Conservation (phyloP, 2,797 vertebrate genomes). For the Cheirogaleus major region DNA sequence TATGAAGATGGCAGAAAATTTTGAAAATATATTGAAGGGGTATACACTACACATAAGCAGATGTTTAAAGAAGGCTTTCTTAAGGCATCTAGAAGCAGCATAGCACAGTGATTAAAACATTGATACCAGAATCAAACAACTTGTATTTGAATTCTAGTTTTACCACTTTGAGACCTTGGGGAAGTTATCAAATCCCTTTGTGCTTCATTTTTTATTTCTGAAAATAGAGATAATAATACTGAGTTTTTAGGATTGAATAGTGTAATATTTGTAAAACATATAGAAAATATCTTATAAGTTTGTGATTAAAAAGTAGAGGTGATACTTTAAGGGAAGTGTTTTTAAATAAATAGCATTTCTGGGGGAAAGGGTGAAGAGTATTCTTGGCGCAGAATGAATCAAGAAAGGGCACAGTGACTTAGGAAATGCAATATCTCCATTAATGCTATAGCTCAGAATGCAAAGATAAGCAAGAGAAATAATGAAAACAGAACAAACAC, state of each 20-base stretch:
- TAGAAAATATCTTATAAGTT: neutral
- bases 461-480: neutral
- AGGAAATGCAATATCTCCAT: neutral
- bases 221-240: neutral
- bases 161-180: neutral
- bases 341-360: neutral
- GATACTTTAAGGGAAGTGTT: neutral
- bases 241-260: neutral
- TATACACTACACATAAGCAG: neutral
- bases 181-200: neutral
- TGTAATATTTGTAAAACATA: neutral
- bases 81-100: neutral
- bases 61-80: neutral
- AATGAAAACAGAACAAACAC: neutral
- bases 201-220: neutral
- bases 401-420: neutral
- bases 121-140: neutral
- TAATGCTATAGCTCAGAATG: neutral
- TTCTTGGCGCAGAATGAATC: neutral
- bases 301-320: neutral
- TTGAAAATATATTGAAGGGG: neutral
- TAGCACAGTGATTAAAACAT: neutral
- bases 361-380: neutral
- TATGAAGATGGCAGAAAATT: neutral
- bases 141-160: neutral